These are phyloP conservation scores for Tapirus terrestris DNA, from an alignment of 2,113 vertebrate genomes.

Conservation along the genomic window DNA sequence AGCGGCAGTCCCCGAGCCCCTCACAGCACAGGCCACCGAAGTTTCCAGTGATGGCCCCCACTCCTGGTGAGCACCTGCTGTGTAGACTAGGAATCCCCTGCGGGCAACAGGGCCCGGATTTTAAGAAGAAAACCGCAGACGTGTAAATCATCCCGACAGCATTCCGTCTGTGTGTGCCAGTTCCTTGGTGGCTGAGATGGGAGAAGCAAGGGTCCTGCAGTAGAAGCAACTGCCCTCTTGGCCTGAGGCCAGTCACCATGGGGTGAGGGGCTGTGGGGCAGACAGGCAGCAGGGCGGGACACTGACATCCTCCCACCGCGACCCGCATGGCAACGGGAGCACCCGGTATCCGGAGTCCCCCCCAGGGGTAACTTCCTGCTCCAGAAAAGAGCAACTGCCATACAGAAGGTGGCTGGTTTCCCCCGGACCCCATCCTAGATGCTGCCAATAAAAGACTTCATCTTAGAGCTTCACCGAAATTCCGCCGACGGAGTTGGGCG, in stretches of 20 bases:
- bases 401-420: not conserved
- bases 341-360: not conserved
- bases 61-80: not conserved
- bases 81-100: not conserved
- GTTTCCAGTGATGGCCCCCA: not conserved
- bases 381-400: conserved; percentile 20
- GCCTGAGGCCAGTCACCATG: not conserved
- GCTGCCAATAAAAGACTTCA: not conserved
- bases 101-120: not conserved
- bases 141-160: not conserved
- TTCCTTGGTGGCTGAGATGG: no score
- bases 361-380: not conserved
- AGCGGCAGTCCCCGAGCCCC: not conserved
- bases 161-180: not conserved
- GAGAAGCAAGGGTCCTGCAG: not conserved
- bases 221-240: not conserved
- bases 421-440: not conserved
- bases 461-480: not conserved
- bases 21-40: not conserved
- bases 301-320: not conserved
- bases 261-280: rapidly evolving
- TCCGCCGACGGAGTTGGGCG: not conserved
- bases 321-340: not conserved
- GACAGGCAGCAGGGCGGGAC: no score
- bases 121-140: not conserved